Conservation (phyloP, 2,113 vertebrate genomes). For the Phoxinus phoxinus region DNA sequence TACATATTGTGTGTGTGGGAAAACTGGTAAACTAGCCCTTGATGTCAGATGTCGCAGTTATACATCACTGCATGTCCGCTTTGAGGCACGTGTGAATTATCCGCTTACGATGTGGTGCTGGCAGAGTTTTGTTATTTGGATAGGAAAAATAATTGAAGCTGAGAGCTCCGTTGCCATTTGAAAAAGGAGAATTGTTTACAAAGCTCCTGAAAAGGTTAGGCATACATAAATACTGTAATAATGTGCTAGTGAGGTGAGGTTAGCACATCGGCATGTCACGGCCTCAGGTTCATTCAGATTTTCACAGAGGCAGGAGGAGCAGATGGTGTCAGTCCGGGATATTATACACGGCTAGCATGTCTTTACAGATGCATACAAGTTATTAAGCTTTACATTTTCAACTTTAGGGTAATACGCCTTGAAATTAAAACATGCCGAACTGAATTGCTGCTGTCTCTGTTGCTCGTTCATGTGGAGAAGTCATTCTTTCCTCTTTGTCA, state of each 20-base stretch:
- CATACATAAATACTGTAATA: background rate
- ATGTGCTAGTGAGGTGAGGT: background rate
- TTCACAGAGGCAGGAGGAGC: background rate
- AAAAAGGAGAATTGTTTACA: conserved; percentile 25
- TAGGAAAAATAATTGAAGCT: conserved; percentile 26
- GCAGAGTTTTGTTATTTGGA: conserved; percentile 2
- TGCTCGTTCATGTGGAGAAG: conserved; percentile 9
- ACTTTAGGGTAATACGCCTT: conserved; percentile 27
- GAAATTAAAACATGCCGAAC: conserved; percentile 19
- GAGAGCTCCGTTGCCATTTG: conserved; percentile 9
- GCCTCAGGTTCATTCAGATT: background rate
- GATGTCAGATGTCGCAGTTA: conserved; percentile 3
- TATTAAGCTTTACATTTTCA: conserved; percentile 14
- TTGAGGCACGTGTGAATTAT: conserved; percentile 3
- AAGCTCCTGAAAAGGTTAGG: conserved; percentile 18
- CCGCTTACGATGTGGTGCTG: background rate
- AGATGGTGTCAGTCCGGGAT: background rate
- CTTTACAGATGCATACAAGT: conserved; percentile 15
- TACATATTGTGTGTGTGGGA: background rate
- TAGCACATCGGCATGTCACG: background rate
- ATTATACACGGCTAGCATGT: background rate
- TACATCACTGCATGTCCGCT: conserved; percentile 3
- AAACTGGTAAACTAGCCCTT: background rate
- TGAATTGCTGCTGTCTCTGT: conserved; percentile 20
- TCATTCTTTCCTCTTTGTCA: conserved; percentile 28